phyloP scores from a whole-genome alignment of 2,797 vertebrate species.

The Syngnathus acus region DNA sequence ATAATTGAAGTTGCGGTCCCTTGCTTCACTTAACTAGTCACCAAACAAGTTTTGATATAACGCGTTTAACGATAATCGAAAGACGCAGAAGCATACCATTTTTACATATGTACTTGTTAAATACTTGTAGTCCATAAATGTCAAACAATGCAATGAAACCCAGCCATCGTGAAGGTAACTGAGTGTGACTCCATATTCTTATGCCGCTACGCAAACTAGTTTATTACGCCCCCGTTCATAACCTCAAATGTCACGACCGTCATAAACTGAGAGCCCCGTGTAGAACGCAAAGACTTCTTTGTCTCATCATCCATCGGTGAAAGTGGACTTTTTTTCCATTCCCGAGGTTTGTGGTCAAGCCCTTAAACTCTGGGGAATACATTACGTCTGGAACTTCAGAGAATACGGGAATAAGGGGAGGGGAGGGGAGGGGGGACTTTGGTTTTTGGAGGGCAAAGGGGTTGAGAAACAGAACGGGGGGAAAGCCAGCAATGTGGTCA shows the following conservation, averaged over 20 bases:
- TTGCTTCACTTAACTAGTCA: neutral
- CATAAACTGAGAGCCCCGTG: neutral
- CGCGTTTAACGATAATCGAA: neutral
- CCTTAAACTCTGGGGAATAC: slow-evolving; percentile 62
- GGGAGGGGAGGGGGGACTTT: slow-evolving; percentile 12
- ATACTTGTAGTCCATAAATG: neutral
- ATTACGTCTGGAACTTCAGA: slow-evolving; percentile 67
- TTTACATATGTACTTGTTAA: neutral
- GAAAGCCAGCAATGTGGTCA: slow-evolving; percentile 30
- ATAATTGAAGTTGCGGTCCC: neutral
- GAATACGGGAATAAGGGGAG: slow-evolving; percentile 24
- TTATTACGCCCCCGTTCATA: neutral
- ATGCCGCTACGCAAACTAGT: neutral
- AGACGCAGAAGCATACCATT: neutral
- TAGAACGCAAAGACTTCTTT: slow-evolving; percentile 3
- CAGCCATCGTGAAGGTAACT: neutral
- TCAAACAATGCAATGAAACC: neutral
- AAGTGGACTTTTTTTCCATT: slow-evolving; percentile 49
- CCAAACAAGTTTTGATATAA: neutral
- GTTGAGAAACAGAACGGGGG: neutral
- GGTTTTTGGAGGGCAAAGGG: neutral
- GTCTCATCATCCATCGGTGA: slow-evolving; percentile 29
- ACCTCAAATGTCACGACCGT: neutral
- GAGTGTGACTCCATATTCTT: neutral
- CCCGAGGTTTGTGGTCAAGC: slow-evolving; percentile 47